Evolutionary conservation across 2,797 vertebrate species (phyloP).

Genomic region (Odontamblyopus lacepedii): DNA sequence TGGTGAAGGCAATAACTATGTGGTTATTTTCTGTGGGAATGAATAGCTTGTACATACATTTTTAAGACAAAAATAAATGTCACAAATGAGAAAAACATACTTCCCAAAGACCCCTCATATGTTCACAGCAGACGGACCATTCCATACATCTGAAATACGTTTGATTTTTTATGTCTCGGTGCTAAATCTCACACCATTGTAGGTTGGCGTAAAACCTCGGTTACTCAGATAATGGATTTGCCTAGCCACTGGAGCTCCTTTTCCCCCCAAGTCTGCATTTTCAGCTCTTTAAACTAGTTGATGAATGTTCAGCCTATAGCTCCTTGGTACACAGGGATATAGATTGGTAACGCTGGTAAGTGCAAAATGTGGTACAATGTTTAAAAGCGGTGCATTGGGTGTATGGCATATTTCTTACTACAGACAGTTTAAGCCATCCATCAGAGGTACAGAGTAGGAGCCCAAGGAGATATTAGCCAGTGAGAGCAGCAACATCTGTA

Average conservation of each 20-base stretch:
- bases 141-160: no score
- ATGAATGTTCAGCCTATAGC: neutral
- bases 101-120: no score
- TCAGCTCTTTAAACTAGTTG: neutral
- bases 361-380: conserved; percentile 1
- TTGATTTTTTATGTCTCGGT: no score
- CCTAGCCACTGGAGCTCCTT: neutral
- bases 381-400: neutral
- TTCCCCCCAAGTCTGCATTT: conserved; percentile 1
- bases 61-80: no score
- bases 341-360: neutral
- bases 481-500: conserved; percentile 49
- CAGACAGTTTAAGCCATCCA: conserved; percentile 27
- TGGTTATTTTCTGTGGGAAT: no score
- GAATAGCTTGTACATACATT: no score
- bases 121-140: no score
- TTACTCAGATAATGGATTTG: neutral
- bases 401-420: conserved; percentile 11
- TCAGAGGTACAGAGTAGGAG: conserved; percentile 32
- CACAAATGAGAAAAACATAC: no score
- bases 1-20: no score
- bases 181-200: no score
- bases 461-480: conserved; percentile 42
- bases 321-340: neutral
- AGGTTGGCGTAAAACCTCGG: neutral